Conservation (phyloP, 30 jellyfish, hydroid and myxozoan genomes). For the Calvadosia cruxmelitensis region DNA sequence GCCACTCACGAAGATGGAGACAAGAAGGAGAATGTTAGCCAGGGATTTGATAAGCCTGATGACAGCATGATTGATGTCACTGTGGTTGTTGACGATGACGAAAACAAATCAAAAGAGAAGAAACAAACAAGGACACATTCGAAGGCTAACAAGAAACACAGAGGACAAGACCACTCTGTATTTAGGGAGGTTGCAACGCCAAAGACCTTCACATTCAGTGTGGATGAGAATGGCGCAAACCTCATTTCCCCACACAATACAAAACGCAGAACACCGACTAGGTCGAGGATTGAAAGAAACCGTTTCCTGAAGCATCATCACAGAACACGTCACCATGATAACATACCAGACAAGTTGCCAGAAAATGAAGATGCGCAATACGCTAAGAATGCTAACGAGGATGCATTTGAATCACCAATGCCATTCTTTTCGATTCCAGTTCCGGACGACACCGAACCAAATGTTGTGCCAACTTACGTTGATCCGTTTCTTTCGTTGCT, state of each 20-base stretch:
- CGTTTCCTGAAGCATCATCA: neutral
- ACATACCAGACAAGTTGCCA: slow-evolving; percentile 9
- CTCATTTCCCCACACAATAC: neutral
- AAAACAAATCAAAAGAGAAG: slow-evolving; percentile 12
- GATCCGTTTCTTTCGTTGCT: slow-evolving; percentile 17
- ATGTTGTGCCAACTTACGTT: slow-evolving; percentile 25
- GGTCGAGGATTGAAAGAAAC: neutral
- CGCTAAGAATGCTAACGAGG: slow-evolving; percentile 7
- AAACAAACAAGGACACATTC: neutral
- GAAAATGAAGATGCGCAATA: slow-evolving; percentile 18
- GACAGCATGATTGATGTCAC: slow-evolving; percentile 47
- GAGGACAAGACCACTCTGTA: neutral
- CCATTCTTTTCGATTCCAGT: slow-evolving; percentile 60
- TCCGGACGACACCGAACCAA: slow-evolving; percentile 45
- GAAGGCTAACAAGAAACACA: slow-evolving; percentile 1
- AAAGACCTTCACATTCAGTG: slow-evolving; percentile 11
- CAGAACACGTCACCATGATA: neutral
- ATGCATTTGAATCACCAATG: slow-evolving; percentile 8
- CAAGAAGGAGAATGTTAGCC: neutral
- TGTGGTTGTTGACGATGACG: slow-evolving; percentile 40
- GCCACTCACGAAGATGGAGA: neutral
- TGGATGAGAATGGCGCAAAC: slow-evolving; percentile 3
- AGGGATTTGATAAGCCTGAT: neutral
- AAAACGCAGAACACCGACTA: neutral
- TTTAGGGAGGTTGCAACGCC: neutral